Percentiles rank a stretch among this genome's conserved stretches.
phyloP scores from a whole-genome alignment of 2,888 invertebrate species.

The Ditylenchus weischeri region DNA sequence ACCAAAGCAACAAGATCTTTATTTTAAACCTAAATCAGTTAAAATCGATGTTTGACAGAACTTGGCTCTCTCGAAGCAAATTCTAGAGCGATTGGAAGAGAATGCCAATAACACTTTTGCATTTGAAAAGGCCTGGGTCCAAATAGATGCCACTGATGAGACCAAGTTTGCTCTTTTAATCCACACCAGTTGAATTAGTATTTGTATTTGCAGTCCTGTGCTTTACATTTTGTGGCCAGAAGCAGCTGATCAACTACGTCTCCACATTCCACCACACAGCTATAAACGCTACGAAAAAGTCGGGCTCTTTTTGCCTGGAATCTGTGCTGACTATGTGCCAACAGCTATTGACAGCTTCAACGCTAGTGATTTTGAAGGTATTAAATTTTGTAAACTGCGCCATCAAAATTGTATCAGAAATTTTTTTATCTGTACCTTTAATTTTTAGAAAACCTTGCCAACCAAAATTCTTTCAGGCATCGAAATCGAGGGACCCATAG shows the following conservation, averaged over 20 bases:
- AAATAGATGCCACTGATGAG: slow-evolving; percentile 49
- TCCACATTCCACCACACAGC: slow-evolving; percentile 39
- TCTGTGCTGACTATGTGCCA: slow-evolving; percentile 54
- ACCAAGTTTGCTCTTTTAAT: slow-evolving; percentile 36
- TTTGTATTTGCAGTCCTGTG: slow-evolving; percentile 40
- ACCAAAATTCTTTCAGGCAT: slow-evolving; percentile 36
- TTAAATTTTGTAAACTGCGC: not conserved
- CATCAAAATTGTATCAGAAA: not conserved
- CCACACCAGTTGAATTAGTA: too few species aligned
- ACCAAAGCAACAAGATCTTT: too few species aligned
- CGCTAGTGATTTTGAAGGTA: slow-evolving; percentile 51
- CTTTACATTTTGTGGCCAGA: slow-evolving; percentile 40
- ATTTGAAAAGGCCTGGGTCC: slow-evolving; percentile 40
- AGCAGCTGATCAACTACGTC: slow-evolving; percentile 38
- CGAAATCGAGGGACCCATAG: slow-evolving; percentile 56
- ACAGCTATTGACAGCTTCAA: slow-evolving; percentile 53
- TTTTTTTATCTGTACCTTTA: too few species aligned
- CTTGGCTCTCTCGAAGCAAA: slow-evolving; percentile 32
- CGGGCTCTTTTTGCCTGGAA: slow-evolving; percentile 47
- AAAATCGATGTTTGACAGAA: too few species aligned
- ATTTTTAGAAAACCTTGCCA: too few species aligned
- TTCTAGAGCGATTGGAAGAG: slow-evolving; percentile 27
- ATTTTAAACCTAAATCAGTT: too few species aligned
- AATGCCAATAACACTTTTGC: slow-evolving; percentile 28
- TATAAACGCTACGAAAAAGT: slow-evolving; percentile 49